A percentile compares a stretch with the other conserved stretches of the same genome.
phyloP scores from a whole-genome alignment of 2,888 invertebrate genomes.

The Chrysina gloriosa region DNA sequence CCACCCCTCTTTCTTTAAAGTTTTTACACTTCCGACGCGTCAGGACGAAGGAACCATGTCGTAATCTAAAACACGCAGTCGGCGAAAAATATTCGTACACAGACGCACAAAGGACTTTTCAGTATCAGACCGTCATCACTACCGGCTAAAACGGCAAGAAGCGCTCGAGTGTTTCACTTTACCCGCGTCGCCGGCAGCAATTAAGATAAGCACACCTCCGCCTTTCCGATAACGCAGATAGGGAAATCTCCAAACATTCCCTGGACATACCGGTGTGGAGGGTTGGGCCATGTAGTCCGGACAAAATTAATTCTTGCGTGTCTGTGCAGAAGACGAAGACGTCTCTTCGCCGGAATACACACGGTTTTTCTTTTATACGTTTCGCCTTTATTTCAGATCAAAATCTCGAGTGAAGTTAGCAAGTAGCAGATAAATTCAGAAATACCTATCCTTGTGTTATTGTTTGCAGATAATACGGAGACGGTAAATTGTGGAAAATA shows the following conservation, averaged over 20 bases:
- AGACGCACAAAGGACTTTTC: not conserved
- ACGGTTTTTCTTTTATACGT: too few relatives aligned
- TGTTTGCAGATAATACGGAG: too few relatives aligned
- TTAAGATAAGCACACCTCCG: conserved; percentile 71
- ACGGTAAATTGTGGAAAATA: too few relatives aligned
- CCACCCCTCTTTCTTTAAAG: not conserved
- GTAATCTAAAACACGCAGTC: conserved; percentile 2
- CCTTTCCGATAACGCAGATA: conserved; percentile 83
- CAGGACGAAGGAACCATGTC: not conserved
- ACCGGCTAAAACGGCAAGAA: not conserved
- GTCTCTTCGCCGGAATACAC: too few relatives aligned
- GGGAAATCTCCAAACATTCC: conserved; percentile 85
- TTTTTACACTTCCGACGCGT: not conserved
- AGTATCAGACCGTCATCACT: not conserved
- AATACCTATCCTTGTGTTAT: too few relatives aligned
- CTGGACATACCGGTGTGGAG: too few relatives aligned
- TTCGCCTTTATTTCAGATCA: too few relatives aligned
- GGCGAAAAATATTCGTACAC: not conserved
- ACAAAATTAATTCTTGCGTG: too few relatives aligned
- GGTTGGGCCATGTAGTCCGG: too few relatives aligned
- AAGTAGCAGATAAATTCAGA: too few relatives aligned
- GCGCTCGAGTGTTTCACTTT: not conserved
- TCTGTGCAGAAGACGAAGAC: too few relatives aligned
- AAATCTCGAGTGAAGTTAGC: too few relatives aligned
- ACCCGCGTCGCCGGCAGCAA: conserved; percentile 3